phyloP scores from a whole-genome alignment of 2,797 vertebrate genomes.

The Anguilla anguilla region DNA sequence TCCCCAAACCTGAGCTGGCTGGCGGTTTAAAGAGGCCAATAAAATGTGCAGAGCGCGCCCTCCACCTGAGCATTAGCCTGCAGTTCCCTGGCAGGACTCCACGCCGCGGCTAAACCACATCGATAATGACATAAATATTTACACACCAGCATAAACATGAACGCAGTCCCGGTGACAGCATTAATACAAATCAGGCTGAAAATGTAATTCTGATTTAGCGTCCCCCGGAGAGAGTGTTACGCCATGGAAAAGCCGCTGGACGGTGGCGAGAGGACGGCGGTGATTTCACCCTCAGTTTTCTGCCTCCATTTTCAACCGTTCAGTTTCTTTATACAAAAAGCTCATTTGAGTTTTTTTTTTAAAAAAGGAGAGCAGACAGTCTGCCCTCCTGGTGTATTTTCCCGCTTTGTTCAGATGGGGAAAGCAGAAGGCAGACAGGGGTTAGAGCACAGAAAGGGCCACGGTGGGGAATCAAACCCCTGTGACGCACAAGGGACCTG shows the following conservation, averaged over 20 bases:
- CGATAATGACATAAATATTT: constrained; percentile 35
- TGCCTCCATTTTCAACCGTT: not conserved
- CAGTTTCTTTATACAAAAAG: not conserved
- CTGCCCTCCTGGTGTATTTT: not conserved
- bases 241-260: constrained; percentile 45
- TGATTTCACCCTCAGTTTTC: constrained; percentile 32
- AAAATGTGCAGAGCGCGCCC: not conserved
- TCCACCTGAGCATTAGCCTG: not conserved
- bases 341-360: not conserved
- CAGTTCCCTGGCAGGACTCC: constrained; percentile 7
- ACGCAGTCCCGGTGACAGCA: constrained; percentile 20
- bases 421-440: too few species aligned
- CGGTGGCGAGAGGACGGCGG: constrained; percentile 30
- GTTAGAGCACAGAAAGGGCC: too few species aligned
- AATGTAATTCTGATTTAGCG: constrained; percentile 43
- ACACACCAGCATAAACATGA: constrained; percentile 29
- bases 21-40: constrained; percentile 1
- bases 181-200: constrained; percentile 31
- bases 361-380: not conserved
- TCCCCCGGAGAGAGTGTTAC: constrained; percentile 35
- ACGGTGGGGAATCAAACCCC: too few species aligned
- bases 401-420: not conserved
- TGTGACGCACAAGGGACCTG: too few species aligned
- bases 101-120: not conserved
- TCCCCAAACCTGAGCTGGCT: not conserved